phyloP scores from a whole-genome alignment of 2,113 vertebrate species.

The Hippocampus abdominalis region DNA sequence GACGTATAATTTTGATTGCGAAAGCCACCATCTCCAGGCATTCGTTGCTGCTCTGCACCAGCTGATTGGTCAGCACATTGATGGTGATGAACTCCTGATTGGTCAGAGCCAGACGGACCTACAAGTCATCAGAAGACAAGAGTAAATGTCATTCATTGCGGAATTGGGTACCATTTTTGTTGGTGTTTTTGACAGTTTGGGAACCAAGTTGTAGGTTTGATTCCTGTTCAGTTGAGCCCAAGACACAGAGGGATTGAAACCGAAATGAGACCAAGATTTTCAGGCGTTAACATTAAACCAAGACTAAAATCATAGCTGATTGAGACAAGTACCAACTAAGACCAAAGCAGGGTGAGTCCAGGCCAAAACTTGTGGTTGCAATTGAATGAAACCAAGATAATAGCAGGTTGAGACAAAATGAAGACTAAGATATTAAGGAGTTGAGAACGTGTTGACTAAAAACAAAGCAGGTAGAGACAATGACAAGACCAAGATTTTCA shows the following conservation, averaged over 20 bases:
- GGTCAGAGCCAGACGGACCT: conserved; percentile 31
- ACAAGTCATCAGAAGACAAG: background rate
- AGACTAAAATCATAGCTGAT: background rate
- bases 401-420: no score
- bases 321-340: background rate
- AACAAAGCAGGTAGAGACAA: no score
- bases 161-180: background rate
- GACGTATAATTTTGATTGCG: fast-evolving
- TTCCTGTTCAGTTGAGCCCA: background rate
- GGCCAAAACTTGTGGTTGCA: no score
- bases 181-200: background rate
- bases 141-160: background rate
- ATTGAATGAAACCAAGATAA: no score
- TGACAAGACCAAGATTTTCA: no score
- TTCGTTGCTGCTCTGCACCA: background rate
- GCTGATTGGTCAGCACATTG: conserved; percentile 9
- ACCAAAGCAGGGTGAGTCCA: no score
- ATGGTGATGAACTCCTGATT: background rate
- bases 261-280: background rate
- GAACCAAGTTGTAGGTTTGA: background rate
- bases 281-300: background rate
- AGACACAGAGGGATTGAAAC: background rate
- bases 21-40: background rate
- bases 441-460: no score
- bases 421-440: no score